Percentiles rank a stretch among this genome's conserved stretches.
Conservation (phyloP, 1,140 invertebrate genomes). For the Scaptomyza pallida region DNA sequence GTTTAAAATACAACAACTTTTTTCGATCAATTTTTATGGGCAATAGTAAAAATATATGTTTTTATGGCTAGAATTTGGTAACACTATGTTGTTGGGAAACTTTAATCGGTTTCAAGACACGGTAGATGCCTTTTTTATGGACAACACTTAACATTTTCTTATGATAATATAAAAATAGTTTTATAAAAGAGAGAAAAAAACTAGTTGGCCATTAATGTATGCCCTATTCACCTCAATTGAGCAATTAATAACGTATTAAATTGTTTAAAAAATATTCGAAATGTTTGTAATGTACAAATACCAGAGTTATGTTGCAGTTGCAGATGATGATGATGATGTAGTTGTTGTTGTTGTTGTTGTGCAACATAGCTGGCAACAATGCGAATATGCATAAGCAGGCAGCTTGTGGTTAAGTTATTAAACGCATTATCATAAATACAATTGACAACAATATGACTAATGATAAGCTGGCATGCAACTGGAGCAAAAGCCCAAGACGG, state of each 20-base stretch:
- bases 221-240: constrained; percentile 12
- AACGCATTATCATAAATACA: constrained; percentile 82
- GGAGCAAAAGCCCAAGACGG: constrained; percentile 30
- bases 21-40: too few relatives aligned
- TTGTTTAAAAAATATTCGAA: constrained; percentile 27
- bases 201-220: background rate
- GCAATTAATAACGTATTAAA: constrained; percentile 49
- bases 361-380: constrained; percentile 37
- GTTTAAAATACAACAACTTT: too few relatives aligned
- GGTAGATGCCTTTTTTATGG: too few relatives aligned
- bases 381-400: constrained; percentile 42
- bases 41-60: background rate
- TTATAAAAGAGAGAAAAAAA: background rate
- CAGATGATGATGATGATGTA: background rate
- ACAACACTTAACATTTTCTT: background rate
- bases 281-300: constrained; percentile 25
- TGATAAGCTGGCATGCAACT: constrained; percentile 80
- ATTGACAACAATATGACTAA: constrained; percentile 83
- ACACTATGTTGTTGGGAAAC: too few relatives aligned
- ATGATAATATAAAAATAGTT: too few relatives aligned
- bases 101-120: too few relatives aligned
- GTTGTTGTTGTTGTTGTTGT: constrained; percentile 9
- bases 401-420: constrained; percentile 78
- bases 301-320: constrained; percentile 41
- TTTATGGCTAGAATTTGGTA: too few relatives aligned